Percentiles rank a stretch among this genome's conserved stretches.
Evolutionary conservation across 2,113 vertebrate species (phyloP).

Genomic region (Spilogale gracilis): DNA sequence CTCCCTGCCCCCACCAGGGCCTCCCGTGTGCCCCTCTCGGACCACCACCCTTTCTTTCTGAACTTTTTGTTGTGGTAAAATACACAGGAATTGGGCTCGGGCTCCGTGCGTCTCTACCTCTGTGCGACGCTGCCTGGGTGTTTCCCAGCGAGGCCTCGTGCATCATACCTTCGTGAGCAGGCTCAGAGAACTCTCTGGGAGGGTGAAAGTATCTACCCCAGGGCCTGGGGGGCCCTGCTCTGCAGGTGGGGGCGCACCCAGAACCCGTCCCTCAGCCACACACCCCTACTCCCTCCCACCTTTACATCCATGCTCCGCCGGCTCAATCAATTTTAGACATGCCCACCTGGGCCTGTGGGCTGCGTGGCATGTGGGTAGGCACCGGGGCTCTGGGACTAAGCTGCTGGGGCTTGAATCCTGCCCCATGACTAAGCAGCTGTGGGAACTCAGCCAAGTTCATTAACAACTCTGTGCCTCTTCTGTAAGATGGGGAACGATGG

Average conservation of each 20-base stretch:
- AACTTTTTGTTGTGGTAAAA: rapidly evolving
- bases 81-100: neutral
- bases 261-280: neutral
- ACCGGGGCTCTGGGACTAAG: neutral
- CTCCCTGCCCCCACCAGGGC: too few relatives aligned
- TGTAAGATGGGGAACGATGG: neutral
- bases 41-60: rapidly evolving
- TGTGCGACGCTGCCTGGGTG: rapidly evolving
- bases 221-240: neutral
- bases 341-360: rapidly evolving
- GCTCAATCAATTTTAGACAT: neutral
- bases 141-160: too few relatives aligned
- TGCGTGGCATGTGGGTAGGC: rapidly evolving
- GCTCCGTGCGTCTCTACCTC: rapidly evolving
- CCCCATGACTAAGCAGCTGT: neutral
- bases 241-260: neutral
- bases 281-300: neutral
- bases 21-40: rapidly evolving
- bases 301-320: rapidly evolving
- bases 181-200: neutral
- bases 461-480: too few relatives aligned
- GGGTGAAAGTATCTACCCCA: neutral
- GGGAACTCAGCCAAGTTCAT: neutral
- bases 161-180: rapidly evolving
- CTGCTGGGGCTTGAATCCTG: neutral